Base-by-base conservation (phyloP, 2,797 vertebrate genomes). In the Gymnodraco acuticeps region DNA sequence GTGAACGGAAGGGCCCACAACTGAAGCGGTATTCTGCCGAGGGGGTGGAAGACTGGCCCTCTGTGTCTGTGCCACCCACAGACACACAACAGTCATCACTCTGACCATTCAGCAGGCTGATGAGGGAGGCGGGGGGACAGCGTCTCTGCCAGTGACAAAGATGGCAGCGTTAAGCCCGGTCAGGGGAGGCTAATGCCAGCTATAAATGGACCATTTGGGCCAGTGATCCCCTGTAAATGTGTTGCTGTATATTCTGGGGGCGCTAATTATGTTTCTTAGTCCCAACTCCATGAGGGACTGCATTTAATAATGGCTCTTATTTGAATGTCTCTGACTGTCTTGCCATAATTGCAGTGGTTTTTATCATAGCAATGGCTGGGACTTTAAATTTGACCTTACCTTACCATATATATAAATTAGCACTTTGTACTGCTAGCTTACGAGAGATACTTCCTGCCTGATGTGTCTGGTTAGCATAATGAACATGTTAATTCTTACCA, bases 41-140 rank as follows among this genome's bases (percentile, higher is more conserved):
- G 80, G 80, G 67, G 81, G 83, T 76, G 83, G 88, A 91, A 92
- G 89, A 93, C 88, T 89, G 81, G 89, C 69, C 71, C 88, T 93
- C 88, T 93, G 90, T 94, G 90, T 90, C 83, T 80, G 70, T 88
- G 87, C 91, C 91, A 90, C 91, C 90, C 91, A 93, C 93, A 88
- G 83, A 85, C 88, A 90, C 86, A 86, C 89, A 91, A 77, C 89
- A 85, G 84, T 83, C 88, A 89, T 90, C 87, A 73, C 86, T 87
- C 88, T 66, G 70, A 81, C 85, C 78, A 90, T 92, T 92, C 88
- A 92, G 61, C 53, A 0, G 71, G 45, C 77, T 85, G 81, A 86
- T 85, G 81, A 83, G 86, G 84, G 72, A 75, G 86, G 79, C 7
- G 70, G 75, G 77, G 41, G 20, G 50, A 56, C 6, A 50, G 66